Evolutionary conservation across 30 jellyfish, hydroid and myxozoan genomes (phyloP).

Genomic region (Rhopilema esculentum): DNA sequence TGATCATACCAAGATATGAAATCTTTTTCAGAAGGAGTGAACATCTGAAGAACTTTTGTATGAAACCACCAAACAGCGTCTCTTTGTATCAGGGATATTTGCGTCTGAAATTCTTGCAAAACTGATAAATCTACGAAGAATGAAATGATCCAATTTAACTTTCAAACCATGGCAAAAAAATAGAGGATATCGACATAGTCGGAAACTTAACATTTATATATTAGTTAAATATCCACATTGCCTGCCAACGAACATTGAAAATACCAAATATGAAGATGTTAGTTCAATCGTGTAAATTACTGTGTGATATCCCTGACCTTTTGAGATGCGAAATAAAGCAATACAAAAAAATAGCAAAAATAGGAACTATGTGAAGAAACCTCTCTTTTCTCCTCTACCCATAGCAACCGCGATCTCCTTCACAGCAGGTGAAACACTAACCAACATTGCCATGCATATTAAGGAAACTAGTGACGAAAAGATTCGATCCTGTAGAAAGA

Average conservation of each 20-base stretch:
- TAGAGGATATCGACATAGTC: too few species aligned
- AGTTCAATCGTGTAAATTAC: too few species aligned
- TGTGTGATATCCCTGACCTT: too few species aligned
- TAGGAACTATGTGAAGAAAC: constrained; percentile 1
- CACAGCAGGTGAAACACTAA: constrained; percentile 88
- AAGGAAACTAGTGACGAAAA: constrained; percentile 70
- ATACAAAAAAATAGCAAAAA: background rate
- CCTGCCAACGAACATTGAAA: too few species aligned
- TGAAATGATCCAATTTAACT: too few species aligned
- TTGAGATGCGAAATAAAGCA: too few species aligned
- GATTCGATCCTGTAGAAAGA: constrained; percentile 67
- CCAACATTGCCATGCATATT: constrained; percentile 71
- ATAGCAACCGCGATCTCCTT: constrained; percentile 83
- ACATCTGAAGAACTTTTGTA: constrained; percentile 69
- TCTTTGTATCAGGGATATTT: constrained; percentile 83
- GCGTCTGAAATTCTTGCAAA: constrained; percentile 83
- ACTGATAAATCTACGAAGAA: constrained; percentile 66
- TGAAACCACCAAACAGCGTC: constrained; percentile 96
- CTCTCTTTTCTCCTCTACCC: constrained; percentile 84
- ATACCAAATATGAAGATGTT: too few species aligned
- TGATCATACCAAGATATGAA: constrained; percentile 67
- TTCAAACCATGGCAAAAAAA: too few species aligned
- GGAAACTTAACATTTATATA: too few species aligned
- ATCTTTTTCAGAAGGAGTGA: constrained; percentile 79
- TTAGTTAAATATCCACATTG: too few species aligned